phyloP scores from a whole-genome alignment of 2,113 vertebrate species.

The Theristicus caerulescens region DNA sequence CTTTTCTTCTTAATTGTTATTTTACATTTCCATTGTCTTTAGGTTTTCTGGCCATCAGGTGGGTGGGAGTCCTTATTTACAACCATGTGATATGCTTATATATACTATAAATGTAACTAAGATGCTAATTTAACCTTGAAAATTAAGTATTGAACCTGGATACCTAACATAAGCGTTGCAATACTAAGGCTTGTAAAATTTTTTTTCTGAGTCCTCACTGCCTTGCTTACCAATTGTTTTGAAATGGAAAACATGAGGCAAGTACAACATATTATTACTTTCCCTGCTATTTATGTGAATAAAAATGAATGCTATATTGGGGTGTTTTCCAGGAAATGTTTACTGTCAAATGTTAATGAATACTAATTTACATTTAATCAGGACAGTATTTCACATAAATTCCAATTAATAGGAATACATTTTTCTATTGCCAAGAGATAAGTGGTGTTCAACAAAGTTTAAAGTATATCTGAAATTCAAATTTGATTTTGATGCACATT shows the following conservation, averaged over 20 bases:
- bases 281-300: neutral
- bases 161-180: neutral
- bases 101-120: neutral
- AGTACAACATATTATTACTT: neutral
- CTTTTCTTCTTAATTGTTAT: neutral
- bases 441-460: neutral
- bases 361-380: neutral
- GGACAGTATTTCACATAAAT: neutral
- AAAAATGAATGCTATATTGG: neutral
- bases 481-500: neutral
- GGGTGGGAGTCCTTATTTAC: neutral
- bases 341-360: neutral
- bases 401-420: neutral
- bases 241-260: neutral
- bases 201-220: neutral
- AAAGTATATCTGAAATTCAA: neutral
- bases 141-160: neutral
- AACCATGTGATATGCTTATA: neutral
- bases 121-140: neutral
- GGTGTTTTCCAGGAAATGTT: neutral
- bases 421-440: neutral
- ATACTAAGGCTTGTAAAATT: neutral
- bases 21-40: neutral
- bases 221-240: neutral
- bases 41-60: neutral